A percentile compares a stretch with the other conserved stretches of the same genome.
Conservation (phyloP, 2,113 vertebrate genomes). For the Mustelus asterias region DNA sequence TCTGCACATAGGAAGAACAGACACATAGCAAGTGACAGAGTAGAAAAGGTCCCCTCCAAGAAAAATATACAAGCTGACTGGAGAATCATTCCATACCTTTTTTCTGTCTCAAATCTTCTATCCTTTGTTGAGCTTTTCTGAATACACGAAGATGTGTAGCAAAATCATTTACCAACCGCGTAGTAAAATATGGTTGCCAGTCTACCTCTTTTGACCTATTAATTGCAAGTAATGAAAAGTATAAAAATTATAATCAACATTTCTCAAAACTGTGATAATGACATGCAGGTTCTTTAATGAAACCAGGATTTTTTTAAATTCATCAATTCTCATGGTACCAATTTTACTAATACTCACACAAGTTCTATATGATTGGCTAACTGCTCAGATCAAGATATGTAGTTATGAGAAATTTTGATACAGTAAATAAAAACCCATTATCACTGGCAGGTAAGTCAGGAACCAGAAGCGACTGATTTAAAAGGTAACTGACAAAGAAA, state of each 20-base stretch:
- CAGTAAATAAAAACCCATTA: not conserved
- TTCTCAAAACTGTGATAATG: not conserved
- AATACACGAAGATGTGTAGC: slow-evolving; percentile 95
- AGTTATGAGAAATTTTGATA: not conserved
- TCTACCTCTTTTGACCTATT: slow-evolving; percentile 94
- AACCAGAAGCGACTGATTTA: not conserved
- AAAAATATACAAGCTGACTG: not conserved
- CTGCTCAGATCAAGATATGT: not conserved
- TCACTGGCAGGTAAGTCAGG: not conserved
- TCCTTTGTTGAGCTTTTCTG: slow-evolving; percentile 91
- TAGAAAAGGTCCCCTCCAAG: not conserved
- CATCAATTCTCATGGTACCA: not conserved
- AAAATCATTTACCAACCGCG: slow-evolving; percentile 94
- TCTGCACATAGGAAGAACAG: slow-evolving; percentile 40
- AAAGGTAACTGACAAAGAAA: not conserved
- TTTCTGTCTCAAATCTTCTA: slow-evolving; percentile 87
- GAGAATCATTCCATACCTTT: slow-evolving; percentile 41
- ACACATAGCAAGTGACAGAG: slow-evolving; percentile 8
- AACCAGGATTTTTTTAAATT: not conserved
- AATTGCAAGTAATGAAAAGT: not conserved
- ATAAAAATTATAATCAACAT: not conserved
- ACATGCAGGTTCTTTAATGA: not conserved
- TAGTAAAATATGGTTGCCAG: slow-evolving; percentile 99
- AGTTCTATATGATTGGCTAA: not conserved
- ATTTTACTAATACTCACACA: not conserved